Evolutionary conservation across 2,888 invertebrate genomes (phyloP), one percentile per base, ranked within the genome.

Genomic region (Xylocampa areola): DNA sequence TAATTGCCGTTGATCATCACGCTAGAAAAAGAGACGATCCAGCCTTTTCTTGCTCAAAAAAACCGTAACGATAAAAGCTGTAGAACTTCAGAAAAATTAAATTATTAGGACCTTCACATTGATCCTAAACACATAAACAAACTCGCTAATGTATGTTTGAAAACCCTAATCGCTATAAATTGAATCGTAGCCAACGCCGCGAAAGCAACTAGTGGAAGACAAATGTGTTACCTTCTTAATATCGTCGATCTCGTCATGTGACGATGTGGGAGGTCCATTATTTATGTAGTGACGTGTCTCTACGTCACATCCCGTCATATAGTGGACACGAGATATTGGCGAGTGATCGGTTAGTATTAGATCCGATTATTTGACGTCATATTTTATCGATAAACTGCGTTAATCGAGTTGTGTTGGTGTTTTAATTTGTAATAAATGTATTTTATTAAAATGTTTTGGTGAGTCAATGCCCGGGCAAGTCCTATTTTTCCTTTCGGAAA

Each of bases 191-290:
- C 66, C 68, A 71, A 73, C 27, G 32, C 44, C 68, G 41, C 39
- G 37, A 27, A 43, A 25, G 5, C 39, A 44, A 21, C 36, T 37
- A 37, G 25, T 66, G 7, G 30, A 32, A 63, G 21, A 45, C 47
- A 3, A 75, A 75, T 84, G 82, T 79, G 58, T 55, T 81, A 16
- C 41, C 53, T 23, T 66, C 79, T 72, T 86, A 53, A 87, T 23
- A 48, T 14, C 66, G 55, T 74, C 67, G 55, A 2, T 25, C 30
- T 59, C 74, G 79, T 87, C 88, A 89, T 87, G 88, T 89, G 90
- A 89, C 88, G 85, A 84, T 63, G 87, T 87, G 87, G 87, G 88
- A 75, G 85, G 79, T 76, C 68, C 67, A 58, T 58, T 59, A 63
- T 53, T 61, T 66, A 62, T 68, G 57, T 51, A 25, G 53, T 77